Percentiles rank a stretch among this genome's conserved stretches.
These are phyloP conservation scores for Monochamus alternatus DNA, from an alignment of 2,888 invertebrate genomes.

Conservation along the genomic window DNA sequence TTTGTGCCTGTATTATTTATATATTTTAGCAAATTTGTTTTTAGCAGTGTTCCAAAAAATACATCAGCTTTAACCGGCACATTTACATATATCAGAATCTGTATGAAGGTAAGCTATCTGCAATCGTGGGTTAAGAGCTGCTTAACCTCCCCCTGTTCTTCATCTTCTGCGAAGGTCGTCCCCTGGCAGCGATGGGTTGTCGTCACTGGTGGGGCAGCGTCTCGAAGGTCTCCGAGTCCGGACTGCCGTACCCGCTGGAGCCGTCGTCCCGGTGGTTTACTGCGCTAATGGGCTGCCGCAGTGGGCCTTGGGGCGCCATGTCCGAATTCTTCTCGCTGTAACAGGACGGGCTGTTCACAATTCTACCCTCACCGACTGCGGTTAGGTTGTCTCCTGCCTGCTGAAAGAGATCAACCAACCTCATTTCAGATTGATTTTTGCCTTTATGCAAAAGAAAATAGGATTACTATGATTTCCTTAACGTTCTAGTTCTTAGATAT, in stretches of 20 bases:
- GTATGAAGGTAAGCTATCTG: background rate
- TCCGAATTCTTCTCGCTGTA: constrained; percentile 70
- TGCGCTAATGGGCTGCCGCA: constrained; percentile 67
- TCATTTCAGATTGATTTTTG: constrained; percentile 42
- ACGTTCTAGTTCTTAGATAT: too few species aligned
- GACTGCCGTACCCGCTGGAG: constrained; percentile 86
- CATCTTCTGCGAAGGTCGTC: constrained; percentile 37
- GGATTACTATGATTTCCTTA: background rate
- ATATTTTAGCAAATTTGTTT: background rate
- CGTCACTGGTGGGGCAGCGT: constrained; percentile 67
- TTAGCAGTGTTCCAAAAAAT: background rate
- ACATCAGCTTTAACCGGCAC: background rate
- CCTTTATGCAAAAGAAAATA: background rate
- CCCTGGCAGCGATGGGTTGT: constrained; percentile 44
- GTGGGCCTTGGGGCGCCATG: constrained; percentile 65
- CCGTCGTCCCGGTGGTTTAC: constrained; percentile 76
- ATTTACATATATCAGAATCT: background rate
- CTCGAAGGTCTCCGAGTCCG: constrained; percentile 79
- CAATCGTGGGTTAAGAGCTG: constrained; percentile 5
- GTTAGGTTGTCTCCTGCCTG: constrained; percentile 70
- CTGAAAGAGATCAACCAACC: constrained; percentile 68
- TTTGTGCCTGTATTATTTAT: too few species aligned
- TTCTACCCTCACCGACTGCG: constrained; percentile 59
- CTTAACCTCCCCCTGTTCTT: constrained; percentile 2
- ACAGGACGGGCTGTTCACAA: constrained; percentile 68